These are phyloP conservation scores for Macquaria australasica DNA, from an alignment of 2,113 vertebrate genomes.

Conservation along the genomic window DNA sequence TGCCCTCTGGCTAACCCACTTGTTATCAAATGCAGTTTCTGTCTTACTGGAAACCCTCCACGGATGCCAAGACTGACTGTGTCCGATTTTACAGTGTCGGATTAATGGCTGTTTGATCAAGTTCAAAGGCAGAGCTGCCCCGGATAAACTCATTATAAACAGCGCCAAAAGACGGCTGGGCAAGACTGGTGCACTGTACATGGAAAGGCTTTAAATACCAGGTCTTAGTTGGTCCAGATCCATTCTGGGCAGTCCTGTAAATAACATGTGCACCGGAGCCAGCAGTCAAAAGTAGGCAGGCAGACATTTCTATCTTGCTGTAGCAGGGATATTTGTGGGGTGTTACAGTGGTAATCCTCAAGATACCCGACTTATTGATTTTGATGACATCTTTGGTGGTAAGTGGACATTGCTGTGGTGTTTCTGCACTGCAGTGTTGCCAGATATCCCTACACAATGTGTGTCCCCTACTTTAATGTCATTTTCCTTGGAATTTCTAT, in stretches of 20 bases:
- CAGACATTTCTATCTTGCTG: slow-evolving; percentile 57
- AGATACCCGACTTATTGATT: slow-evolving; percentile 63
- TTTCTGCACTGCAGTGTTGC: not conserved
- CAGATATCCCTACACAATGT: slow-evolving; percentile 11
- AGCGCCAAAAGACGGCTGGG: slow-evolving; percentile 54
- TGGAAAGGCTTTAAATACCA: slow-evolving; percentile 72
- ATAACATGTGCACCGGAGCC: slow-evolving; percentile 61
- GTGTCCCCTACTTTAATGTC: not conserved
- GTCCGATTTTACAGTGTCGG: slow-evolving; percentile 63
- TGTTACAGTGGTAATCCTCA: slow-evolving; percentile 55
- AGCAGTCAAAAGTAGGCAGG: slow-evolving; percentile 60
- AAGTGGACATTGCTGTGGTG: slow-evolving; percentile 14
- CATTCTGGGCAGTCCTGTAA: slow-evolving; percentile 64
- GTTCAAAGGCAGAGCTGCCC: slow-evolving; percentile 74
- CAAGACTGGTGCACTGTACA: slow-evolving; percentile 58
- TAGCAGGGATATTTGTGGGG: slow-evolving; percentile 47
- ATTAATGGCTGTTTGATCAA: slow-evolving; percentile 79
- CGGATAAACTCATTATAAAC: slow-evolving; percentile 76
- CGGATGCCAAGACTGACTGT: slow-evolving; percentile 70
- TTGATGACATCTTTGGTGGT: slow-evolving; percentile 39
- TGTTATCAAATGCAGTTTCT: slow-evolving; percentile 76
- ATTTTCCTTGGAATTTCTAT: not conserved
- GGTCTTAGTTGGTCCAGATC: slow-evolving; percentile 58
- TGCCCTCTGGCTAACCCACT: slow-evolving; percentile 69
- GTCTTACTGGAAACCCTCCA: slow-evolving; percentile 74